Evolutionary conservation across 1,140 invertebrate genomes (phyloP), one percentile per base, ranked within the genome.

Genomic region (Aethina tumida): DNA sequence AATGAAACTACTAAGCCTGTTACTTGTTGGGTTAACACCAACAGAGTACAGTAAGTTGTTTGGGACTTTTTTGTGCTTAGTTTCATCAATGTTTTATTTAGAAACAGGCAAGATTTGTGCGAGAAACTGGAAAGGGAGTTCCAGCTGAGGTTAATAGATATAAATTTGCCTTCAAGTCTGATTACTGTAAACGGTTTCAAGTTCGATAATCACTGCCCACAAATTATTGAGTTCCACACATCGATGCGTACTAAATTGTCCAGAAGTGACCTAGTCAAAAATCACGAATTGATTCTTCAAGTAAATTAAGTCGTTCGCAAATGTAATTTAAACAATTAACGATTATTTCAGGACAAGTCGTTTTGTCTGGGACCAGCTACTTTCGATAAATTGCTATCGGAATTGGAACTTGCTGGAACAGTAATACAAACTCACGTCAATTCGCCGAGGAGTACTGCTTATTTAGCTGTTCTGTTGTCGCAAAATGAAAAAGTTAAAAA

Each of bases 1-100:
- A 68, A 69, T 8, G 64, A 73, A 2, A 66, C 73, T 19, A 69
- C 71, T 31, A 66, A 73, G 0, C 67, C 75, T 0, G 70, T 81
- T 4, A 79, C 76, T 0, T 81, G 80, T 39, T 85, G 81, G 81
- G 71, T 85, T 1, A 86, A 86, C 58, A 74, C 72, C 0, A 76
- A 74, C 36, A 77, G 79, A 59, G 62, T 71, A n/a, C 70, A 68
- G 78, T 76, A 53, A 65, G 63, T 54, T 9, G 21, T 20, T 10
- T 6, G 2, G 21, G 2, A 14, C 7, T 2, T 21, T 25, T 4
- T 15, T 9, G 9, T 14, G 4, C 18, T 17, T 35, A 10, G 12
- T 9, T 35, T 3, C 25, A 21, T 9, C n/a, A 15, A 17, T 15
- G 16, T 22, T 13, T 21, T 10, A 19, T 50, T 41, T 29, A 60